These are phyloP conservation scores for Drosophila quinaria DNA, from an alignment of 2,888 invertebrate genomes.

Conservation along the genomic window DNA sequence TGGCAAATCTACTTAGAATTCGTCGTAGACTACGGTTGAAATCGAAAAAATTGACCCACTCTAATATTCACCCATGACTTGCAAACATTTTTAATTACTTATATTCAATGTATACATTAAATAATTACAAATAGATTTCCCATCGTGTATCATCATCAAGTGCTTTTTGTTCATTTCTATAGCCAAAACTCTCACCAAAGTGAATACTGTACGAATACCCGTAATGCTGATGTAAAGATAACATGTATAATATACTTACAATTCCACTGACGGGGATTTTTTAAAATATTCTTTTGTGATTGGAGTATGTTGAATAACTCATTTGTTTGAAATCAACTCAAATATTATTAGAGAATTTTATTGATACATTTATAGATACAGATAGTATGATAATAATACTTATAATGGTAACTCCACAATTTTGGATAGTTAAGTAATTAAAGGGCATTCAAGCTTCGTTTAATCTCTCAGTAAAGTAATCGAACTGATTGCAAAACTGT, in stretches of 20 bases:
- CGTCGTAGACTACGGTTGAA: too few relatives aligned
- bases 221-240: constrained; percentile 16
- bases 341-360: constrained; percentile 1
- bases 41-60: too few relatives aligned
- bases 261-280: not conserved
- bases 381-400: constrained; percentile 17
- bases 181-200: constrained; percentile 3
- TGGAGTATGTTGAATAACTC: not conserved
- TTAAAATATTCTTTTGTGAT: not conserved
- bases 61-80: constrained; percentile 20
- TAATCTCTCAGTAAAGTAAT: not conserved
- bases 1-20: too few relatives aligned
- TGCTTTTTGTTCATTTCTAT: not conserved
- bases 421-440: not conserved
- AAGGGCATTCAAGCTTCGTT: not conserved
- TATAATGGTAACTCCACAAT: not conserved
- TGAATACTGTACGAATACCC: not conserved
- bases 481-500: constrained; percentile 1
- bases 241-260: not conserved
- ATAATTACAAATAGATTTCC: constrained; percentile 7
- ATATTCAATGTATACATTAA: not conserved
- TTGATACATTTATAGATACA: constrained; percentile 1
- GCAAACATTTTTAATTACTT: constrained; percentile 4
- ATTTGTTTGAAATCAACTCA: not conserved
- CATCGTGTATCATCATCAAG: not conserved